phyloP scores from a whole-genome alignment of 2,797 vertebrate species.

The Scolopax rusticola region DNA sequence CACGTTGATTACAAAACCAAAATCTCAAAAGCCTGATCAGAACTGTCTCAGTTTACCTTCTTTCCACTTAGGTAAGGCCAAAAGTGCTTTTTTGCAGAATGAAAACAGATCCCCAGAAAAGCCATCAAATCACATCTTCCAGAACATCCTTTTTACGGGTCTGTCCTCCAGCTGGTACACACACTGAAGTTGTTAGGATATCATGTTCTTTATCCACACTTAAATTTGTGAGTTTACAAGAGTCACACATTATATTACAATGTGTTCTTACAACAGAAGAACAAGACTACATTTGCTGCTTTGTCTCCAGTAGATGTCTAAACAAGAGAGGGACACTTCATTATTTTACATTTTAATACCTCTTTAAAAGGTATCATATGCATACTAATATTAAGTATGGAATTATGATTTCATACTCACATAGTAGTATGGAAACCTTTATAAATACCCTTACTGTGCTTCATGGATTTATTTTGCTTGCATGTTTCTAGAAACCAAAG shows the following conservation, averaged over 20 bases:
- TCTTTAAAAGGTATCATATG: not conserved
- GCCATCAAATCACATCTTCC: not conserved
- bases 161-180: not conserved
- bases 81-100: not conserved
- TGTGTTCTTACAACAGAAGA: not conserved
- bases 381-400: not conserved
- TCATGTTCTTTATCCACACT: not conserved
- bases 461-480: not conserved
- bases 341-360: not conserved
- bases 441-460: not conserved
- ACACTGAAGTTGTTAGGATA: not conserved
- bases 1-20: constrained; percentile 35
- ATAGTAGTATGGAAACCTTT: not conserved
- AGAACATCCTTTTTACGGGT: not conserved
- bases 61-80: not conserved
- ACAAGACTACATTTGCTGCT: not conserved
- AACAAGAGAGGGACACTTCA: not conserved
- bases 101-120: not conserved
- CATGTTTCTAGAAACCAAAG: not conserved
- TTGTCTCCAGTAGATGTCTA: not conserved
- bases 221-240: not conserved
- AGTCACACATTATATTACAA: not conserved
- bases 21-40: not conserved
- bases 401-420: not conserved
- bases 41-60: not conserved